A percentile compares a stretch with the other conserved stretches of the same genome.
Conservation (phyloP, 2,113 vertebrate genomes). For the Puntigrus tetrazona region DNA sequence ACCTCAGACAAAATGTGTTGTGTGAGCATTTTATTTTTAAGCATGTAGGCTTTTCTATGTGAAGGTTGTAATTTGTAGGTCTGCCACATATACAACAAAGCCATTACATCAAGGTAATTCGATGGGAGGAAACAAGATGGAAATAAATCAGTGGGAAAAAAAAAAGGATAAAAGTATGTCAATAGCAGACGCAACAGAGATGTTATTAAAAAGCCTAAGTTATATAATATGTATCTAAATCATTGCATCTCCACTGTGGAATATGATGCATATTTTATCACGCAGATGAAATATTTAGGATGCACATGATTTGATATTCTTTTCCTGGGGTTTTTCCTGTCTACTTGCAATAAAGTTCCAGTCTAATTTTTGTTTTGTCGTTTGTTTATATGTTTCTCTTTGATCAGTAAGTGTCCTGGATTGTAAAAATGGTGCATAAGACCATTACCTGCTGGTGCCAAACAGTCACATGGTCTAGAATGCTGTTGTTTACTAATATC, state of each 20-base stretch:
- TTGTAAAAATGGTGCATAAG: conserved; percentile 8
- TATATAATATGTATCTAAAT: conserved; percentile 74
- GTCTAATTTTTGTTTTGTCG: background rate
- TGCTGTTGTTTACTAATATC: background rate
- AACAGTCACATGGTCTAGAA: background rate
- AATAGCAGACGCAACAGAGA: background rate
- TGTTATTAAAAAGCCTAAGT: background rate
- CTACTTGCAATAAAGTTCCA: conserved; percentile 28
- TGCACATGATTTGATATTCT: conserved; percentile 75
- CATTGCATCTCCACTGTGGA: conserved; percentile 73
- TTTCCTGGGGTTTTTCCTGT: conserved; percentile 60
- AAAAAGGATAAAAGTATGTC: background rate
- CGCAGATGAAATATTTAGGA: conserved; percentile 74
- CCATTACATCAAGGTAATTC: background rate
- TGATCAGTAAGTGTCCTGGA: conserved; percentile 20
- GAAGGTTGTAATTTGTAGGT: background rate
- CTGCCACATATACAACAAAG: conserved; percentile 6
- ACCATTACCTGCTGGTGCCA: conserved; percentile 6
- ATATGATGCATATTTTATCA: conserved; percentile 77
- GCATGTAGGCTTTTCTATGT: background rate
- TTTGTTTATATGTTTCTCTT: conserved; percentile 10
- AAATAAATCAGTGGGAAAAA: background rate
- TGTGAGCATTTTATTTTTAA: background rate
- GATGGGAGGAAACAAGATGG: background rate
- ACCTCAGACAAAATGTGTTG: background rate